phyloP scores from a whole-genome alignment of 2,113 vertebrate species.

The Phoxinus phoxinus region DNA sequence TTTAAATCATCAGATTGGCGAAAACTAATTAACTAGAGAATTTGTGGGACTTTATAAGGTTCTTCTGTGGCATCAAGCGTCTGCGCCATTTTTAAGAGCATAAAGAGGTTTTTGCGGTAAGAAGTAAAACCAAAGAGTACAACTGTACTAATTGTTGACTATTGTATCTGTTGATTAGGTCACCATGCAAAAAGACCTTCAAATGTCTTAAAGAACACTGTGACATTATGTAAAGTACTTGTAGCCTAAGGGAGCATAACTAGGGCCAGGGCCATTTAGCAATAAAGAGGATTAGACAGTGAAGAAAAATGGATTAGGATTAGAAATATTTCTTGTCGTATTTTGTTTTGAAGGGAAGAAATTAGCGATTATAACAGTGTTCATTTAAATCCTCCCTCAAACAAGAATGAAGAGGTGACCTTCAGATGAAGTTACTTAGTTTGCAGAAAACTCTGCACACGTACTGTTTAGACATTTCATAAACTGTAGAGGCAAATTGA shows the following conservation, averaged over 20 bases:
- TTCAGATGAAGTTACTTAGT: conserved; percentile 37
- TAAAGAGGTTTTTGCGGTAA: not conserved
- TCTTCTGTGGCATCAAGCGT: not conserved
- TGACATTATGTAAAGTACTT: conserved; percentile 39
- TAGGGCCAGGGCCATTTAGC: conserved; percentile 35
- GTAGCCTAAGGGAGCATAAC: conserved; percentile 39
- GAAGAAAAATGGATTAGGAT: conserved; percentile 47
- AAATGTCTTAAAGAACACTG: conserved; percentile 38
- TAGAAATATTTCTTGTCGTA: conserved; percentile 42
- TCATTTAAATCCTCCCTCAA: conserved; percentile 44
- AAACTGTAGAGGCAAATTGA: not conserved
- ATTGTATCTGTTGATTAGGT: not conserved
- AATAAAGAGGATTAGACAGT: conserved; percentile 47
- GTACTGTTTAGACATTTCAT: conserved; percentile 3
- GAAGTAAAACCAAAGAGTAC: not conserved
- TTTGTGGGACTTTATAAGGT: not conserved
- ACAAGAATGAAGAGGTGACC: conserved; percentile 41
- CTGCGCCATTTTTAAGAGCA: not conserved
- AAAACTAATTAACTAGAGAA: not conserved
- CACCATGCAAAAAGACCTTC: conserved; percentile 2
- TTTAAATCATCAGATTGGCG: not conserved
- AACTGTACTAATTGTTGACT: not conserved
- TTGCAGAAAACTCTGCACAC: conserved; percentile 18
- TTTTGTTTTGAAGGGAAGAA: conserved; percentile 46
- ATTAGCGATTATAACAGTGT: conserved; percentile 46